A percentile compares a stretch with the other conserved stretches of the same genome.
Evolutionary conservation across 2,797 vertebrate genomes (phyloP).

Genomic region (Siniperca obscura): DNA sequence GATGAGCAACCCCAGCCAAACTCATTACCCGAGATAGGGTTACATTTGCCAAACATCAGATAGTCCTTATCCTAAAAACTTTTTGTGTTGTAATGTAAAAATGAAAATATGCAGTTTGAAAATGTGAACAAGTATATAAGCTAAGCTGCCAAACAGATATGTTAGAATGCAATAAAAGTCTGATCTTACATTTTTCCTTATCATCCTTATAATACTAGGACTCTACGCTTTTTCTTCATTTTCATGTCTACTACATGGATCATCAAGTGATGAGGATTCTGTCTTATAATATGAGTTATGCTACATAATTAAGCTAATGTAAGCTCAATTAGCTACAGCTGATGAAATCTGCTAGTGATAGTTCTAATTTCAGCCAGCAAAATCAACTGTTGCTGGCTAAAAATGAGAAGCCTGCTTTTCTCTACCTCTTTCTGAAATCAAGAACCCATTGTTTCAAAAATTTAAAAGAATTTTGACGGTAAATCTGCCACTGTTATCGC

Average conservation of each 20-base stretch:
- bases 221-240: background rate
- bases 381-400: background rate
- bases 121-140: background rate
- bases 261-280: background rate
- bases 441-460: background rate
- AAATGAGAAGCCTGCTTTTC: background rate
- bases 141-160: background rate
- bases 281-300: background rate
- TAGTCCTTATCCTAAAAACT: slow-evolving; percentile 1
- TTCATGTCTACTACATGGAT: background rate
- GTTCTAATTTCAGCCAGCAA: background rate
- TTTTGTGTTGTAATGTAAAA: slow-evolving; percentile 27
- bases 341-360: background rate
- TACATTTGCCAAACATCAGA: slow-evolving; percentile 16
- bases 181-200: background rate
- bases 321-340: background rate
- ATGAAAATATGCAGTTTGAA: slow-evolving; percentile 14
- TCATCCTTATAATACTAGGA: background rate
- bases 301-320: background rate
- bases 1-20: slow-evolving; percentile 10
- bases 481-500: background rate
- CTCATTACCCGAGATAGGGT: background rate
- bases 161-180: slow-evolving; percentile 3
- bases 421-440: background rate
- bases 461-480: background rate